Evolutionary conservation across 2,113 vertebrate species (phyloP).

Genomic region (Dasyurus viverrinus): DNA sequence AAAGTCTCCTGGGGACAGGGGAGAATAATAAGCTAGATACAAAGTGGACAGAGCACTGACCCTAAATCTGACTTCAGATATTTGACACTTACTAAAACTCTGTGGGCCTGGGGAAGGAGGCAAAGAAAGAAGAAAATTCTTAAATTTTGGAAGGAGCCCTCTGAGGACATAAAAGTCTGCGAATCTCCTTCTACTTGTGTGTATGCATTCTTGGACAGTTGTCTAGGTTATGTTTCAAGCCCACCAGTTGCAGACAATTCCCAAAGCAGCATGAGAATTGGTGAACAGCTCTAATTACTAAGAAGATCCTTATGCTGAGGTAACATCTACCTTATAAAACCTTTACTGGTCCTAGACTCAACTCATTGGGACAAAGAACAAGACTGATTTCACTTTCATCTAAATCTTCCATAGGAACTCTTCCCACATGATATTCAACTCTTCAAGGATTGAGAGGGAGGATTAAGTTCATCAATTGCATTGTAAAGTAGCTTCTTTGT

Average conservation of each 20-base stretch:
- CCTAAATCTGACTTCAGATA: no score
- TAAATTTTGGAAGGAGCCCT: not conserved
- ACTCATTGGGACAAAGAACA: not conserved
- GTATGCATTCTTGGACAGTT: not conserved
- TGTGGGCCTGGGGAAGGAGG: no score
- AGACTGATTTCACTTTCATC: not conserved
- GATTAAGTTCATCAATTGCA: not conserved
- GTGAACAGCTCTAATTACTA: not conserved
- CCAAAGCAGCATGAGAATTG: not conserved
- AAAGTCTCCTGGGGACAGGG: not conserved
- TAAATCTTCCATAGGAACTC: constrained; percentile 8
- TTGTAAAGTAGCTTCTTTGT: not conserved
- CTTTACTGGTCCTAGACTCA: not conserved
- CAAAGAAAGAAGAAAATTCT: not conserved
- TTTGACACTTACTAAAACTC: no score
- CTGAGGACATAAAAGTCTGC: not conserved
- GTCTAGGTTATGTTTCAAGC: not conserved
- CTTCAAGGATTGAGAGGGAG: not conserved
- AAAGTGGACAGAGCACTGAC: no score
- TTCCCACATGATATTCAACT: not conserved
- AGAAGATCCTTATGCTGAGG: not conserved
- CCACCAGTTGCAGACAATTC: not conserved
- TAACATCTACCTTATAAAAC: not conserved
- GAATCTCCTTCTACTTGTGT: not conserved
- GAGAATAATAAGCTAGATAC: no score